Conservation (phyloP, 2,797 vertebrate genomes). For the Cacajao melanocephalus region DNA sequence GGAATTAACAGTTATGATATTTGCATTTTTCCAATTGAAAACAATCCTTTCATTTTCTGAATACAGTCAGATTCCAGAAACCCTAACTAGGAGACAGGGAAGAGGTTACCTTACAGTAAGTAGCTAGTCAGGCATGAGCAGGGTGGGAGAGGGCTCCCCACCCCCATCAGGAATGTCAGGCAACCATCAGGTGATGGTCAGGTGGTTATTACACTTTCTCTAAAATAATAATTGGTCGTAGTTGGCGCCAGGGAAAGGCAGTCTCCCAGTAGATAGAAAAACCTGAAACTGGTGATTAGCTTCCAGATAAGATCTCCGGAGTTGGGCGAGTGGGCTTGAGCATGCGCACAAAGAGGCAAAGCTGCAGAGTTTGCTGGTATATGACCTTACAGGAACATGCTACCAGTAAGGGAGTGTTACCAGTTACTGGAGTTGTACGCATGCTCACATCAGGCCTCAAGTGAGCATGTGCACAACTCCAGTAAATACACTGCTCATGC, state of each 20-base stretch:
- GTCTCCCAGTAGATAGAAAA: background rate
- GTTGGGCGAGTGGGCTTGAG: background rate
- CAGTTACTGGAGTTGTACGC: background rate
- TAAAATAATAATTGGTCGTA: background rate
- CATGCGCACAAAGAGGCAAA: background rate
- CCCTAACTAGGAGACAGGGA: background rate
- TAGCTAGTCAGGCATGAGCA: background rate
- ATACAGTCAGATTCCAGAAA: background rate
- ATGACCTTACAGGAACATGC: background rate
- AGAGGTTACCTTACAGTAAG: background rate
- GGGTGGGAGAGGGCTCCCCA: background rate
- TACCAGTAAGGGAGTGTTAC: background rate
- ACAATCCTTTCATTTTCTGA: background rate
- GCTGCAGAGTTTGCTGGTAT: background rate
- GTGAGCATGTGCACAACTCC: background rate
- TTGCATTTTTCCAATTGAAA: slow-evolving; percentile 10
- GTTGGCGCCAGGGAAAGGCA: background rate
- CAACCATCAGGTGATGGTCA: background rate
- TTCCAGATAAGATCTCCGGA: background rate
- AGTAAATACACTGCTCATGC: background rate
- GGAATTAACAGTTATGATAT: background rate
- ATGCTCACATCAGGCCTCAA: background rate
- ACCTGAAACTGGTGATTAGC: background rate
- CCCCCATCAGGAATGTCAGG: background rate
- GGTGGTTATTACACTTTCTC: background rate